These are phyloP conservation scores for Ophiodon elongatus DNA, from an alignment of 2,113 vertebrate genomes.

Conservation along the genomic window DNA sequence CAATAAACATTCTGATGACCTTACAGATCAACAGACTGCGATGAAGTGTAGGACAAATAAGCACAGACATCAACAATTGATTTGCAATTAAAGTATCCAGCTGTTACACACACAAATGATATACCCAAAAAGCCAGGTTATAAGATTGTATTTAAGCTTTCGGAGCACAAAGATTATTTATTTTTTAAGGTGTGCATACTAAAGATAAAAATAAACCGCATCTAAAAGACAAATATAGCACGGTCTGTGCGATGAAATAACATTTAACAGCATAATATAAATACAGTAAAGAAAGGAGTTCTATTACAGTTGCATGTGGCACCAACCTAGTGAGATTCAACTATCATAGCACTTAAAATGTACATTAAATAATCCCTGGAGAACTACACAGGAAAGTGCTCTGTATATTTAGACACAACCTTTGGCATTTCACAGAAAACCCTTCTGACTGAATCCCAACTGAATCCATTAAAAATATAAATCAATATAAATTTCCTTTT, in stretches of 20 bases:
- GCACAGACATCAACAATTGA: background rate
- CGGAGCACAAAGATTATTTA: background rate
- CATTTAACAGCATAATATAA: slow-evolving; percentile 16
- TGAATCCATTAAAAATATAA: slow-evolving; percentile 32
- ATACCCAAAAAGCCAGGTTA: background rate
- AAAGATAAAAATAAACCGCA: background rate
- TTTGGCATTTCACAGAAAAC: slow-evolving; percentile 21
- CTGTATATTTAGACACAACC: slow-evolving; percentile 26
- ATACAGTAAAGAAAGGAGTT: slow-evolving; percentile 23
- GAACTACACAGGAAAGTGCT: slow-evolving; percentile 31
- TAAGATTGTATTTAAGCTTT: background rate
- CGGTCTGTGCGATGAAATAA: background rate
- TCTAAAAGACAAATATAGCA: background rate
- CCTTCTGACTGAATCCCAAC: slow-evolving; percentile 27
- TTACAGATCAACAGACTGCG: background rate
- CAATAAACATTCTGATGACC: background rate
- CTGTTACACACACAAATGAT: background rate
- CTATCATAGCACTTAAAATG: slow-evolving; percentile 42
- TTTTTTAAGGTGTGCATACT: background rate
- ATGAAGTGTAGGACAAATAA: background rate
- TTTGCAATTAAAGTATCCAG: background rate
- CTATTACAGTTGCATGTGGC: slow-evolving; percentile 19
- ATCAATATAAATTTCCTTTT: slow-evolving; percentile 37
- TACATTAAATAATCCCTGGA: slow-evolving; percentile 45
- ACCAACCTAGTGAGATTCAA: slow-evolving; percentile 5